Conservation (phyloP, 2,113 vertebrate species). For the Xenopus borealis region DNA sequence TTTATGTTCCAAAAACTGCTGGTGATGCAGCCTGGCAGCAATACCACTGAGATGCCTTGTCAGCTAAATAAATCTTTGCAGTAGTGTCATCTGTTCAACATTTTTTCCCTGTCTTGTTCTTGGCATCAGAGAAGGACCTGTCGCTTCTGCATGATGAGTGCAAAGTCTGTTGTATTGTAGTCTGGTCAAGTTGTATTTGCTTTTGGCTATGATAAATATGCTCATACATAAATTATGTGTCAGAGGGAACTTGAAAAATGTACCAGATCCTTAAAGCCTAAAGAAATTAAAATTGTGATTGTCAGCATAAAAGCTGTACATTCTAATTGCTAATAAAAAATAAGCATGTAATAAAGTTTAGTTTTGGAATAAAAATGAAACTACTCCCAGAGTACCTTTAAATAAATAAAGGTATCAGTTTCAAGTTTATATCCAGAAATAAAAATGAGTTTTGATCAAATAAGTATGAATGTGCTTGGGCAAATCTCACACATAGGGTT, state of each 20-base stretch:
- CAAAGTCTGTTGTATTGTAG: constrained; percentile 51
- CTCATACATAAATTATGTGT: constrained; percentile 30
- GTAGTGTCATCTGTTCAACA: constrained; percentile 54
- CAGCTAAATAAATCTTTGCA: constrained; percentile 52
- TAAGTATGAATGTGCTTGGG: too few species aligned
- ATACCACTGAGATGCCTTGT: constrained; percentile 59
- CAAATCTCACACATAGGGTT: too few species aligned
- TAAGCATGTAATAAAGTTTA: too few species aligned
- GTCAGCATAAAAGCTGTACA: not conserved
- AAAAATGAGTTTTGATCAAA: too few species aligned
- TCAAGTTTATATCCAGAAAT: too few species aligned
- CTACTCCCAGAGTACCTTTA: too few species aligned
- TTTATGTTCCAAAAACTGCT: constrained; percentile 29
- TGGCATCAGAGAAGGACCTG: constrained; percentile 53
- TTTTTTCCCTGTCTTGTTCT: constrained; percentile 60
- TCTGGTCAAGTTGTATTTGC: constrained; percentile 44
- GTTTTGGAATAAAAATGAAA: too few species aligned
- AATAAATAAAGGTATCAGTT: too few species aligned
- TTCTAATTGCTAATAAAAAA: too few species aligned
- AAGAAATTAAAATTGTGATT: not conserved
- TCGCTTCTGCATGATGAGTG: constrained; percentile 22
- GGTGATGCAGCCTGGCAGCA: constrained; percentile 53
- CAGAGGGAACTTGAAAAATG: constrained; percentile 10
- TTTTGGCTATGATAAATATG: constrained; percentile 39
- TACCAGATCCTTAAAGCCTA: constrained; percentile 5